These are phyloP conservation scores for Cheilosia vernalis DNA, from an alignment of 2,888 invertebrate genomes.

Conservation along the genomic window DNA sequence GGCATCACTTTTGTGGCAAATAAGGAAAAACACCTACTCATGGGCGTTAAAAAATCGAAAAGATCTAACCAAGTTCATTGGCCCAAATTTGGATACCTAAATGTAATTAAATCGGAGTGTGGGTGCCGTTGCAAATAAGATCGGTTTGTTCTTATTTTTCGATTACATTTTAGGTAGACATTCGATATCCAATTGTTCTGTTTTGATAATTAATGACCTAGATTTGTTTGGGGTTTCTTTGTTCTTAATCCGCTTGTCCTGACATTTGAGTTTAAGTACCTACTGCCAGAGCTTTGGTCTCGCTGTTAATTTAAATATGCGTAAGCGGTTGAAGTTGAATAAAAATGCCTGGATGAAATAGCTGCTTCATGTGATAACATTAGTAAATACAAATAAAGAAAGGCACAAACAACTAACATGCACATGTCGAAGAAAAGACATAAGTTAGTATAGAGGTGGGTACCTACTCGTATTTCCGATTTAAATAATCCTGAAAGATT, in stretches of 20 bases:
- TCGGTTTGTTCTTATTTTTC: slow-evolving; percentile 12
- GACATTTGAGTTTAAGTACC: not conserved
- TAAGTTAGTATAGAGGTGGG: no score
- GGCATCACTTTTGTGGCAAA: slow-evolving; percentile 25
- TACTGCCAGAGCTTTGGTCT: not conserved
- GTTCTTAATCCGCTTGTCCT: slow-evolving; percentile 50
- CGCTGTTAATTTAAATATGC: no score
- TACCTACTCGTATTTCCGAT: no score
- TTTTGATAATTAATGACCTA: slow-evolving; percentile 55
- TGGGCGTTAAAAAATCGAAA: slow-evolving; percentile 49
- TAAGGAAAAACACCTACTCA: slow-evolving; percentile 42
- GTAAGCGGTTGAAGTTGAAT: no score
- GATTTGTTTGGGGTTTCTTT: slow-evolving; percentile 38
- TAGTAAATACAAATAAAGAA: no score
- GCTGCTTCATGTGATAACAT: no score
- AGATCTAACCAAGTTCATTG: slow-evolving; percentile 59
- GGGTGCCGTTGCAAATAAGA: slow-evolving; percentile 50
- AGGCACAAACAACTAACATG: no score
- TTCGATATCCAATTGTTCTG: slow-evolving; percentile 40
- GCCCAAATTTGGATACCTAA: slow-evolving; percentile 68
- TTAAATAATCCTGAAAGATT: no score
- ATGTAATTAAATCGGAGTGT: slow-evolving; percentile 24
- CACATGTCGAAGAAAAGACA: no score
- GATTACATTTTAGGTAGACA: not conserved
- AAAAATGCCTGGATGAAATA: no score